phyloP scores from a whole-genome alignment of 2,888 invertebrate species.

The Pheosia gnoma region DNA sequence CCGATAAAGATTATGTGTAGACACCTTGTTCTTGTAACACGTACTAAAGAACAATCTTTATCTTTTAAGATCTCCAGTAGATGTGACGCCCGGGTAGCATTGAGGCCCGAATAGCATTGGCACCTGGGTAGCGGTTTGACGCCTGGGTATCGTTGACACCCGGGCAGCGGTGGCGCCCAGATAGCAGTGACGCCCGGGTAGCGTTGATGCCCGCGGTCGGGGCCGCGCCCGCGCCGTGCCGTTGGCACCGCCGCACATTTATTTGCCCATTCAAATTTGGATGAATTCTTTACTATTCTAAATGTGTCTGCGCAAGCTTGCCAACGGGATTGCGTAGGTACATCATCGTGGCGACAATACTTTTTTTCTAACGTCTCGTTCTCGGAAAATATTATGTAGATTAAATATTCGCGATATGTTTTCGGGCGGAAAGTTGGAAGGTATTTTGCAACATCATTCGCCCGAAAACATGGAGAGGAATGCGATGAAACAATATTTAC shows the following conservation, averaged over 20 bases:
- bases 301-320: constrained; percentile 43
- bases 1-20: too few species aligned
- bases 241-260: constrained; percentile 43
- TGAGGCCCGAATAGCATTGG: too few species aligned
- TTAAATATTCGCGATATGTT: neutral
- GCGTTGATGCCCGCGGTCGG: constrained; percentile 1
- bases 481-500: neutral
- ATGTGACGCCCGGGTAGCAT: too few species aligned
- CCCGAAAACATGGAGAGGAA: too few species aligned
- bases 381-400: neutral
- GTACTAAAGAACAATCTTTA: too few species aligned
- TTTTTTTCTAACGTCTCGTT: constrained; percentile 11
- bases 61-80: too few species aligned
- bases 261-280: constrained; percentile 44
- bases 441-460: neutral
- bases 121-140: too few species aligned
- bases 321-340: constrained; percentile 36
- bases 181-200: neutral
- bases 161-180: too few species aligned
- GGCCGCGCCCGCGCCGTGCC: constrained; percentile 12
- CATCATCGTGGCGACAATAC: constrained; percentile 19
- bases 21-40: too few species aligned
- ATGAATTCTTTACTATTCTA: constrained; percentile 45
- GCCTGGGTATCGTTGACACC: too few species aligned
- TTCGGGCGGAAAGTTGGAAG: neutral